Percentiles rank a stretch among this genome's conserved stretches.
These are phyloP conservation scores for Panagrolaimus sp. DNA, from an alignment of 1,140 invertebrate species.

Conservation along the genomic window DNA sequence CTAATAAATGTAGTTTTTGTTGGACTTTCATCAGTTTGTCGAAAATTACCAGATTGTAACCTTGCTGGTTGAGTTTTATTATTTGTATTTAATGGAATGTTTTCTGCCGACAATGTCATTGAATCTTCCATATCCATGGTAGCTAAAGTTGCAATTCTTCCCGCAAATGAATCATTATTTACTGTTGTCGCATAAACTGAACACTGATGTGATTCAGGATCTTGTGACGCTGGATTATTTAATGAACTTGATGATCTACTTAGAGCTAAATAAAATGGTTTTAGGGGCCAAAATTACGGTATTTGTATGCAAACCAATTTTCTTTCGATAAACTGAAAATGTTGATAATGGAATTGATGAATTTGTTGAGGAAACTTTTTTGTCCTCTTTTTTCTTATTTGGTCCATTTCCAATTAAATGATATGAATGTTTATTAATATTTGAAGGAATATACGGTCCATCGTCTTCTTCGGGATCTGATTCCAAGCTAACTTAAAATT, in stretches of 20 bases:
- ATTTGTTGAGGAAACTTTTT: neutral
- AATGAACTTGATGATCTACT: slow-evolving; percentile 14
- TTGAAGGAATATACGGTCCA: slow-evolving; percentile 7
- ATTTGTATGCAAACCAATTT: neutral
- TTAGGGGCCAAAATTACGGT: neutral
- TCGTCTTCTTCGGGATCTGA: neutral
- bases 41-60: too few relatives aligned
- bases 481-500: slow-evolving; percentile 13
- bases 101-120: neutral
- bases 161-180: neutral
- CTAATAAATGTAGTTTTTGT: slow-evolving; percentile 24
- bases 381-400: neutral
- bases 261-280: neutral
- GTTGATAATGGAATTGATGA: neutral
- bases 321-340: neutral
- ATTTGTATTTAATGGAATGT: neutral
- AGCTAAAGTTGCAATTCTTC: neutral
- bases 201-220: neutral
- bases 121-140: neutral
- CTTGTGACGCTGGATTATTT: neutral
- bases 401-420: neutral
- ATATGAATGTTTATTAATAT: slow-evolving; percentile 17
- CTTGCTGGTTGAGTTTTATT: too few relatives aligned
- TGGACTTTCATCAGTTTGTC: slow-evolving; percentile 20
- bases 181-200: neutral